phyloP scores from a whole-genome alignment of 2,888 invertebrate species.

The Drosophila rubida region DNA sequence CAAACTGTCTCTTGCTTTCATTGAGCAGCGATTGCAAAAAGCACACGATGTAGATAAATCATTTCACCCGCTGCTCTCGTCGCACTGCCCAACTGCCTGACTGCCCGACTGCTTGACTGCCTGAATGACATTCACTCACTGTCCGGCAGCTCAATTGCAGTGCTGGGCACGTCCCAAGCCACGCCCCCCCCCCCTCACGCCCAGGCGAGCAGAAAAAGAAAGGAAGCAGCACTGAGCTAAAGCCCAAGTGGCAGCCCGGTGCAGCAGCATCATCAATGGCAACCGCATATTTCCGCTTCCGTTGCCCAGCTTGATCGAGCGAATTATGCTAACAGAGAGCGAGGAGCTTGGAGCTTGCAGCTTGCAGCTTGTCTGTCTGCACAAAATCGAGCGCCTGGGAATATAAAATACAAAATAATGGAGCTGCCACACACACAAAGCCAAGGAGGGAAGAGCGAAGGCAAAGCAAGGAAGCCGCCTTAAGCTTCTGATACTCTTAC shows the following conservation, averaged over 20 bases:
- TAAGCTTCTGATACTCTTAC: constrained; percentile 12
- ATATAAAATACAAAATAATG: constrained; percentile 68
- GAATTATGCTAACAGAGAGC: constrained; percentile 54
- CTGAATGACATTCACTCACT: neutral
- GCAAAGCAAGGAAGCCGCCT: constrained; percentile 3
- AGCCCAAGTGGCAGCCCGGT: neutral
- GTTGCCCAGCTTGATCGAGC: constrained; percentile 50
- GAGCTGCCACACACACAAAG: constrained; percentile 25
- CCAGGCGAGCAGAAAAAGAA: neutral
- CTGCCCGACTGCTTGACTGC: constrained; percentile 3
- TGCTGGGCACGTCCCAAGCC: neutral
- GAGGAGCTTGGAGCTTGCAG: too few species aligned
- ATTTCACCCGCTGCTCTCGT: neutral
- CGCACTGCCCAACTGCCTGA: constrained; percentile 6
- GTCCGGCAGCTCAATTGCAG: neutral
- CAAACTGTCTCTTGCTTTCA: constrained; percentile 14
- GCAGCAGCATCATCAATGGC: constrained; percentile 12
- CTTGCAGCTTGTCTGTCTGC: neutral
- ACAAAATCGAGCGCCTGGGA: constrained; percentile 48
- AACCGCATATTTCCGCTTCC: constrained; percentile 52
- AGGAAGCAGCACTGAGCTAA: neutral
- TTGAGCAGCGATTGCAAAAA: constrained; percentile 26
- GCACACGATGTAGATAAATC: constrained; percentile 36
- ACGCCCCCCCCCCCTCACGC: too few species aligned
- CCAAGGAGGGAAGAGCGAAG: constrained; percentile 9